Percentiles rank a stretch among this genome's conserved stretches.
These are phyloP conservation scores for Tridacna gigas DNA, from an alignment of 2,888 invertebrate species.

Conservation along the genomic window DNA sequence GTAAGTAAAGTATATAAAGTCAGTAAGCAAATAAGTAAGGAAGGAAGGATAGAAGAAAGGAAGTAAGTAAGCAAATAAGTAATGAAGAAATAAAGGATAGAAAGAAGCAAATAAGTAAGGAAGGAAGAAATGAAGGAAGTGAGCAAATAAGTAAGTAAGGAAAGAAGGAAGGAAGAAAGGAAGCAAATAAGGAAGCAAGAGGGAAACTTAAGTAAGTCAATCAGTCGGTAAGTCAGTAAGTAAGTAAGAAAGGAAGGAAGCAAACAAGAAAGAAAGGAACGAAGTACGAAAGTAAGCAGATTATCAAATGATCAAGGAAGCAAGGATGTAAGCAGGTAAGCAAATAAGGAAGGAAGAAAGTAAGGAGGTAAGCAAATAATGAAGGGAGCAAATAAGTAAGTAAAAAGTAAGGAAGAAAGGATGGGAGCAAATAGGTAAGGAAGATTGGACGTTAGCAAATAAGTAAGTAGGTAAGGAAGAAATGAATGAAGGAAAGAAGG, in stretches of 20 bases:
- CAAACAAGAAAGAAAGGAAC: background rate
- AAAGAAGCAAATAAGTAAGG: background rate
- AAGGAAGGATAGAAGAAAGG: background rate
- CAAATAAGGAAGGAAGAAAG: conserved; percentile 18
- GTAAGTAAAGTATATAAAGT: background rate
- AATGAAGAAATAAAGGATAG: background rate
- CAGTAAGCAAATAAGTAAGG: background rate
- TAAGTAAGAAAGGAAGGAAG: background rate
- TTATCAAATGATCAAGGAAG: too few relatives aligned
- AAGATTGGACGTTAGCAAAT: too few relatives aligned
- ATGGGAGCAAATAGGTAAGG: too few relatives aligned
- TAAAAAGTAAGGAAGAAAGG: too few relatives aligned
- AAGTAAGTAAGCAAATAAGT: background rate
- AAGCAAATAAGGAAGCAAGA: background rate
- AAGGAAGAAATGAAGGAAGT: background rate
- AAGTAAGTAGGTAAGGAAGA: too few relatives aligned
- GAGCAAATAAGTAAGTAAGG: conserved; percentile 20
- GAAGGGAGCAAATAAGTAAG: too few relatives aligned
- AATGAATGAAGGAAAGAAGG: too few relatives aligned
- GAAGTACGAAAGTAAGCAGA: too few relatives aligned
- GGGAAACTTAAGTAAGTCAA: background rate
- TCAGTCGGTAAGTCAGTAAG: background rate
- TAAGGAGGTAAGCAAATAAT: conserved; percentile 13
- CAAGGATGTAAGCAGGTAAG: background rate
- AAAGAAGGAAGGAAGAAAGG: conserved; percentile 17